Base-by-base conservation (phyloP, 2,888 invertebrate species). In the Drosophila anceps region DNA sequence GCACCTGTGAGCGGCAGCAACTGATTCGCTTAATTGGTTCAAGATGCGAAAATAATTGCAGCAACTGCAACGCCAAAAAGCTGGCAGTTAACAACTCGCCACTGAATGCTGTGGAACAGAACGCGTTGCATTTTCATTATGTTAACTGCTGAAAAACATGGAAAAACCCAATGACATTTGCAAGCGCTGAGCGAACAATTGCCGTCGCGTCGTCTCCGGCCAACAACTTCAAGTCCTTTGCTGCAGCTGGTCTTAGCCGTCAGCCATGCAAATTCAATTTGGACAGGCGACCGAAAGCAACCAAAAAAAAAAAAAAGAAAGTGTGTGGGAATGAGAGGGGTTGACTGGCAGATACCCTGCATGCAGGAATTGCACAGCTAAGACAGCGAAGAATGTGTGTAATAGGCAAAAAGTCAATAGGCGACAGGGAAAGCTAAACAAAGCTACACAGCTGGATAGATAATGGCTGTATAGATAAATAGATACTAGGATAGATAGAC, bases 251-350 rank as follows among this genome's bases (percentile, higher is more conserved):
- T 76, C 90, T 84, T 84, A 71, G 83, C 85, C 74, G 73, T 75
- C 71, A 72, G 90, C 83, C 77, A 88, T 88, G 85, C 88, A 89
- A 84, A 84, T 84, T 84, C 88, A 84, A 89, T 84, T 84, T 89
- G 81, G 69, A 64, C 64, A 68, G 60, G 50, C 60, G 54, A 69
- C 55, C 68, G 10, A 69, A 60, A 54, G 62, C 60, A 54, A 48
- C 15, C 35, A 50, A 64, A 53, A 46, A 60, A 29, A 31, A 20
- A 20, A 29, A 1, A 15, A 31, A 10, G 37, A 2, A 31, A 29
- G 29, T 7, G 1, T 10, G 53, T 15, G 24, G 7, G 1, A 2
- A 24, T 15, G 0, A 2, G 15, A 20, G n/a, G 7, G 54, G 10
- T 54, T 24, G 54, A 37, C 54, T 6, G 0, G 0, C 1, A 27